A percentile compares a stretch with the other conserved stretches of the same genome.
Conservation (phyloP, 1,140 invertebrate species). For the Polypedilum pembai region DNA sequence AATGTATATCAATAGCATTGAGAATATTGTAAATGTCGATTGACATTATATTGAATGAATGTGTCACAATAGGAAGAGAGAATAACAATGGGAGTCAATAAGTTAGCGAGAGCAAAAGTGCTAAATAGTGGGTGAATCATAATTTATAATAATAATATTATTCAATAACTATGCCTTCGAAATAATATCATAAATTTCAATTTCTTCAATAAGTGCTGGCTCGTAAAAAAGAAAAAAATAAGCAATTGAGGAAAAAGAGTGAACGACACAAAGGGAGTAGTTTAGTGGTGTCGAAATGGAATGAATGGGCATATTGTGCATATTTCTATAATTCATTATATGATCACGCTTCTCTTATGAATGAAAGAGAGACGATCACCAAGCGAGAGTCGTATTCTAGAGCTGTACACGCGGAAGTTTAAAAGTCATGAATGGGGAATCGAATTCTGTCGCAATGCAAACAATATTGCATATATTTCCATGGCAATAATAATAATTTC, state of each 20-base stretch:
- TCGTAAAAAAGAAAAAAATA: slow-evolving; percentile 9
- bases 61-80: not conserved
- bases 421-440: slow-evolving; percentile 15
- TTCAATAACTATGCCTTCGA: not conserved
- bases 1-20: too few relatives aligned
- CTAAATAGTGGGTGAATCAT: slow-evolving; percentile 3
- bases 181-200: not conserved
- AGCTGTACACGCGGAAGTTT: not conserved
- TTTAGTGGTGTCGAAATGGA: not conserved
- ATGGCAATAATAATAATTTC: not conserved
- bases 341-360: not conserved
- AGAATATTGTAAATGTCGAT: not conserved
- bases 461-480: too few relatives aligned
- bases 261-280: not conserved
- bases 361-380: not conserved
- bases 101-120: slow-evolving; percentile 3
- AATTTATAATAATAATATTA: not conserved
- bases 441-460: not conserved
- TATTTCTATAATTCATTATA: slow-evolving; percentile 20
- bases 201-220: slow-evolving; percentile 5
- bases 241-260: not conserved
- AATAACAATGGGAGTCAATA: not conserved
- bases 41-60: not conserved
- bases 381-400: not conserved
- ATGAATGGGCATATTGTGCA: slow-evolving; percentile 16